phyloP scores from a whole-genome alignment of 92 coral and sea anemone species.

The Chrysogorgia sp. region DNA sequence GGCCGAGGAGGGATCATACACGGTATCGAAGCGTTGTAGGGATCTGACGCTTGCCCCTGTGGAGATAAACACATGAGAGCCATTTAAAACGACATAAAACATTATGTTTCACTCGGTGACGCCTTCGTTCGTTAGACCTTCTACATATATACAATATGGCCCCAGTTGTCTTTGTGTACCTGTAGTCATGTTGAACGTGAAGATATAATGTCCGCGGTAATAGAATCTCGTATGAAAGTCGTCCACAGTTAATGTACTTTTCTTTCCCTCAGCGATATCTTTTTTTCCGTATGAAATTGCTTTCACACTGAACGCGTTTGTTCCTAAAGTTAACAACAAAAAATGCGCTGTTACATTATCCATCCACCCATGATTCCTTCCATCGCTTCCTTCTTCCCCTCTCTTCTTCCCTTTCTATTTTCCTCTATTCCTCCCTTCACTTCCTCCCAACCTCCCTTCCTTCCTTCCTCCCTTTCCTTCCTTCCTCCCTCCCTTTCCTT shows the following conservation, averaged over 20 bases:
- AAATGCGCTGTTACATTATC: too few species aligned
- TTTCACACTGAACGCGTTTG: conserved; percentile 15
- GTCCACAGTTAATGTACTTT: not conserved
- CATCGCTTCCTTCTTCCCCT: too few species aligned
- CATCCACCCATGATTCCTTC: too few species aligned
- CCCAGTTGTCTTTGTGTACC: not conserved
- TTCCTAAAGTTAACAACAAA: not conserved
- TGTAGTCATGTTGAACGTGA: conserved; percentile 8
- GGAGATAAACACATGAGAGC: too few species aligned
- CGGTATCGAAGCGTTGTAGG: not conserved
- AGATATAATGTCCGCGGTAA: conserved; percentile 11
- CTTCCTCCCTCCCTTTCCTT: too few species aligned
- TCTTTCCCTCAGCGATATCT: not conserved
- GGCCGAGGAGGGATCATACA: not conserved
- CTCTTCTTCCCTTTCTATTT: too few species aligned
- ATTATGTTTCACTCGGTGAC: too few species aligned
- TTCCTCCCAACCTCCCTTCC: too few species aligned
- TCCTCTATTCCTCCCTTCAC: too few species aligned
- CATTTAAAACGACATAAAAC: too few species aligned
- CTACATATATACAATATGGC: not conserved
- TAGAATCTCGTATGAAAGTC: not conserved
- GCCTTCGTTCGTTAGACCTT: too few species aligned
- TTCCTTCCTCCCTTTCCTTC: too few species aligned
- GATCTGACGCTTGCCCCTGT: not conserved
- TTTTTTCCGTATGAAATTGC: conserved; percentile 5